A percentile compares a stretch with the other conserved stretches of the same genome.
Evolutionary conservation across 2,888 invertebrate genomes (phyloP).

Genomic region (Melolontha melolontha): DNA sequence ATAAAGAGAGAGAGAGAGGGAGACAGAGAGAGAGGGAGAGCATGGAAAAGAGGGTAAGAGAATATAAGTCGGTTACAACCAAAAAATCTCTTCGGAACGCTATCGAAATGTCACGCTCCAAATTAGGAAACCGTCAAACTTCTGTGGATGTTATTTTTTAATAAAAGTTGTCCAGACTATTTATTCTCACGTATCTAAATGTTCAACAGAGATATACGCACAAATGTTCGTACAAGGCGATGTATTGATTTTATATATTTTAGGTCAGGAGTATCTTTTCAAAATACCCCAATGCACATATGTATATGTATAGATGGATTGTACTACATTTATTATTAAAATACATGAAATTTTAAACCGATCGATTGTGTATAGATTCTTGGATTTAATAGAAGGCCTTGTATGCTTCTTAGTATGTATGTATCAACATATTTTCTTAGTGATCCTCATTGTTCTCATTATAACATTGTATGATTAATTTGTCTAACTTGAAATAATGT

Average conservation of each 20-base stretch:
- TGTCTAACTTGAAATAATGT: too few species aligned
- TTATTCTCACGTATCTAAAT: conserved; percentile 15
- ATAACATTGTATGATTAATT: too few species aligned
- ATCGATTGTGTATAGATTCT: conserved; percentile 1
- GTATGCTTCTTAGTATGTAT: too few species aligned
- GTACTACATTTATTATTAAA: not conserved
- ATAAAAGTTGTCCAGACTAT: conserved; percentile 19
- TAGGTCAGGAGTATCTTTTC: conserved; percentile 8
- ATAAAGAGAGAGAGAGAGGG: too few species aligned
- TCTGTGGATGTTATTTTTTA: conserved; percentile 12
- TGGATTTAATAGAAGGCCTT: not conserved
- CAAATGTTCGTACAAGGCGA: conserved; percentile 4
- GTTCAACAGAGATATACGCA: not conserved
- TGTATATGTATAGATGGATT: too few species aligned
- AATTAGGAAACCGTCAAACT: conserved; percentile 31
- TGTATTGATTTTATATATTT: conserved; percentile 10
- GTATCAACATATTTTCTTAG: too few species aligned
- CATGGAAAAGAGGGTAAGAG: not conserved
- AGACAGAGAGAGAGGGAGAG: too few species aligned
- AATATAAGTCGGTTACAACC: conserved; percentile 13
- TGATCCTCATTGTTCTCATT: too few species aligned
- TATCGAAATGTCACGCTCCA: conserved; percentile 24
- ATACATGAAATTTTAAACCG: conserved; percentile 12
- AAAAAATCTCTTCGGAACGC: conserved; percentile 6
- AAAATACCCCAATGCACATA: conserved; percentile 3